Percentiles rank a stretch among this genome's conserved stretches.
These are phyloP conservation scores for Rhabdornis inornatus DNA, from an alignment of 2,113 vertebrate species.

Conservation along the genomic window DNA sequence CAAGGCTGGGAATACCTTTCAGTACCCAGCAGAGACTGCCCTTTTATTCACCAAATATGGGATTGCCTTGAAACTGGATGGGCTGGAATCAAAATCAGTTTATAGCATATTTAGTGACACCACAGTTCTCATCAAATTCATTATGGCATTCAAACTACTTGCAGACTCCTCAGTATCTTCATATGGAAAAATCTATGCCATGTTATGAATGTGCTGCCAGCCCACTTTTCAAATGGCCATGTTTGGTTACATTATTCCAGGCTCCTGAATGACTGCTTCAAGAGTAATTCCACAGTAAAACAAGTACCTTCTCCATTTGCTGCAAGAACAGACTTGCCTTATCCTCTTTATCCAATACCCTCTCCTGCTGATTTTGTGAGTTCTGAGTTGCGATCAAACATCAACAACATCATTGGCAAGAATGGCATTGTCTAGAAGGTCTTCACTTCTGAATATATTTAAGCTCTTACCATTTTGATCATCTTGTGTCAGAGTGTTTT, in stretches of 20 bases:
- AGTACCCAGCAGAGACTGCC: conserved; percentile 80
- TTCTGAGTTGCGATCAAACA: conserved; percentile 66
- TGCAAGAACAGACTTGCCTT: conserved; percentile 76
- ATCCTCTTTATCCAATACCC: conserved; percentile 71
- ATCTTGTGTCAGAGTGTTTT: neutral
- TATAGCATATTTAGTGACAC: conserved; percentile 84
- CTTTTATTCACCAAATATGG: conserved; percentile 87
- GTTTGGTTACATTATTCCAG: conserved; percentile 84
- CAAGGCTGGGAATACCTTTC: conserved; percentile 82
- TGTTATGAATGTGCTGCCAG: conserved; percentile 87
- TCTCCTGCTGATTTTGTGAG: conserved; percentile 73
- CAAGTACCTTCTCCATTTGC: conserved; percentile 71
- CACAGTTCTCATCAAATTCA: conserved; percentile 82
- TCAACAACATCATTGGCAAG: conserved; percentile 36
- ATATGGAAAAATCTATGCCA: conserved; percentile 80
- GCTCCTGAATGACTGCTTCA: conserved; percentile 85
- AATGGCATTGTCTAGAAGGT: neutral
- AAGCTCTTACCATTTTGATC: neutral
- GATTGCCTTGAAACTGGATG: conserved; percentile 81
- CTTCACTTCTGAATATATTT: neutral
- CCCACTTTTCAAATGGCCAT: conserved; percentile 85
- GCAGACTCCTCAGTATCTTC: conserved; percentile 66
- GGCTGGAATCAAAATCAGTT: conserved; percentile 75
- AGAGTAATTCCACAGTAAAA: conserved; percentile 73
- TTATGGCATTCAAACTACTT: conserved; percentile 81